These are phyloP conservation scores for Stegana nigrithorax DNA, from an alignment of 2,888 invertebrate species.

Conservation along the genomic window DNA sequence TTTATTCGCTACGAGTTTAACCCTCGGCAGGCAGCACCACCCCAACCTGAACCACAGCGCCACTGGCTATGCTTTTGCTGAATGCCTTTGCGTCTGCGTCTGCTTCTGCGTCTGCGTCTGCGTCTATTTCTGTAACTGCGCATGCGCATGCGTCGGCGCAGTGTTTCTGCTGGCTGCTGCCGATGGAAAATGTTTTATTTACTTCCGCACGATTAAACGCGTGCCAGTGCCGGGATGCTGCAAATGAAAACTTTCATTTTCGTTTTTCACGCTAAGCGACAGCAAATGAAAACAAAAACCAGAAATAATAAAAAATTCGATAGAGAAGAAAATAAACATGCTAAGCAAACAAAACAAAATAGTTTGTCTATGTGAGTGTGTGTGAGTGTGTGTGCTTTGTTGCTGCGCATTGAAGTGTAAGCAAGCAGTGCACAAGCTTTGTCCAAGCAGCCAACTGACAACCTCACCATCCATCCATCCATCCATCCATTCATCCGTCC, in stretches of 20 bases:
- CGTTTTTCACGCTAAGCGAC: not conserved
- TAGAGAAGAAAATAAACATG: not conserved
- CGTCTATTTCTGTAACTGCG: too few species aligned
- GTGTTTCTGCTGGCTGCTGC: not conserved
- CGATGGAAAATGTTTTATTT: slow-evolving; percentile 4
- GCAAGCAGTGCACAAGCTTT: not conserved
- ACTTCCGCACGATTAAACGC: slow-evolving; percentile 58
- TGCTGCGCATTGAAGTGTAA: too few species aligned
- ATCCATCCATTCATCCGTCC: too few species aligned
- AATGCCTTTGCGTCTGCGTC: not conserved
- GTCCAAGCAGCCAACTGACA: not conserved
- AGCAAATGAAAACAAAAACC: not conserved
- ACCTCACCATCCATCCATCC: not conserved
- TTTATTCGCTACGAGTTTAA: not conserved
- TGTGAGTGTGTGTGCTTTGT: too few species aligned
- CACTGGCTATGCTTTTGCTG: not conserved
- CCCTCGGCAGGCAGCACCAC: not conserved
- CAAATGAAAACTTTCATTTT: not conserved
- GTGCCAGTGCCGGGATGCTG: slow-evolving; percentile 41
- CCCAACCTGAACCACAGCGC: not conserved
- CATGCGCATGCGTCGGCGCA: not conserved
- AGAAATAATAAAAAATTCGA: not conserved
- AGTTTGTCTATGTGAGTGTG: not conserved
- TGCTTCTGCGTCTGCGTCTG: not conserved
- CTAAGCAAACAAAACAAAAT: not conserved